A percentile compares a stretch with the other conserved stretches of the same genome.
Conservation (phyloP, 2,888 invertebrate genomes). For the Eilema griseolum region DNA sequence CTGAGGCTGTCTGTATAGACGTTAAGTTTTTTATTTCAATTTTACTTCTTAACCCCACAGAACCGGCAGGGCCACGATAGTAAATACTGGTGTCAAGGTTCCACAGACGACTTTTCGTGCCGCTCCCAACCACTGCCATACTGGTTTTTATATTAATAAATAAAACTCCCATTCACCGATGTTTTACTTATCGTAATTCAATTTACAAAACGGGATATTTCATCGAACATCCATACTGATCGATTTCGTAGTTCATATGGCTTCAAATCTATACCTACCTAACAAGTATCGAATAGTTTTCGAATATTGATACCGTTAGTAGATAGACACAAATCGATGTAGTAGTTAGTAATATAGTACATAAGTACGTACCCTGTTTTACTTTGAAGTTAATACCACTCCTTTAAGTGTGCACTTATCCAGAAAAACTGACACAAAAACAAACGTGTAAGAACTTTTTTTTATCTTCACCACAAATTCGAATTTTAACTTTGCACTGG, state of each 20-base stretch:
- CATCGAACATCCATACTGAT: neutral
- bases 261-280: constrained; percentile 9
- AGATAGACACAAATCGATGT: constrained; percentile 47
- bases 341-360: constrained; percentile 49
- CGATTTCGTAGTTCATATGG: constrained; percentile 5
- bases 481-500: constrained; percentile 79
- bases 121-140: constrained; percentile 31
- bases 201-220: constrained; percentile 4
- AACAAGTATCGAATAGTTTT: constrained; percentile 36
- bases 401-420: constrained; percentile 70
- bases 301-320: constrained; percentile 52
- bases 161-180: constrained; percentile 22
- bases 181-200: neutral
- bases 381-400: constrained; percentile 72
- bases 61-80: constrained; percentile 40
- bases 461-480: constrained; percentile 75
- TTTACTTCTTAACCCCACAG: constrained; percentile 27
- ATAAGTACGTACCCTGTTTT: constrained; percentile 76
- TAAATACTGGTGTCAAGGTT: constrained; percentile 55
- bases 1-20: too few species aligned
- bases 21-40: constrained; percentile 8
- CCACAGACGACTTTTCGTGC: constrained; percentile 35
- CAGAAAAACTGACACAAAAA: constrained; percentile 66
- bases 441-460: constrained; percentile 67
- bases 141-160: constrained; percentile 25